Evolutionary conservation across 2,797 vertebrate genomes (phyloP), one percentile per base, ranked within the genome.

Genomic region (Ataeniobius toweri): DNA sequence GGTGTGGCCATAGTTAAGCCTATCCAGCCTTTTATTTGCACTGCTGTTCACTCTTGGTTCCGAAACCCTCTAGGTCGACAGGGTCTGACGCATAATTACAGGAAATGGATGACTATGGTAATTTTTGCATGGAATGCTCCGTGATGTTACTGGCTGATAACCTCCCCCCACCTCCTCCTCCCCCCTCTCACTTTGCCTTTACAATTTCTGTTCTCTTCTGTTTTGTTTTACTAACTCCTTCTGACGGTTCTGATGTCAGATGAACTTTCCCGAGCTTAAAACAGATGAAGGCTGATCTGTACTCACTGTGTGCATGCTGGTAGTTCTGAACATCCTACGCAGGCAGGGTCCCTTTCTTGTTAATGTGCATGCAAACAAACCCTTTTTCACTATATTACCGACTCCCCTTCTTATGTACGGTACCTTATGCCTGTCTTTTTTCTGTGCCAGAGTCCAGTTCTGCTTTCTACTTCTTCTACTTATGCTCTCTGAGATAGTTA

Each of bases 111-210:
- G 91, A 94, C 89, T 79, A 92, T 94, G 93, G 94, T 95, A 94
- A 90, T 94, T 96, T 96, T 95, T 96, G 95, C 93, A 94, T 95
- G 95, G 94, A 95, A 95, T 95, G 94, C 92, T 95, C 92, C 94
- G 92, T 95, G 88, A 92, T 87, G 87, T 92, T 92, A 90, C 92
- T 93, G 92, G 93, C 93, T 90, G 89, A 92, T 89, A 87, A 86
- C 82, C 79, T 83, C 75, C 53, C 71, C 26, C 51, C 26, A 71
- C 71, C 24, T 51, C 73, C 2, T 39, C 36, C 36, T 67, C 50
- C 41, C 61, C 48, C 77, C 51, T 58, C 73, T 76, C 86, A 81
- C 84, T 84, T 83, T 91, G 44, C 83, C 78, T 83, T 89, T 83
- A 80, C 59, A 75, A 46, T 87, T 76, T 88, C 72, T 89, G 86